Base-by-base conservation (phyloP, 2,113 vertebrate genomes). In the Pleuronectes platessa region DNA sequence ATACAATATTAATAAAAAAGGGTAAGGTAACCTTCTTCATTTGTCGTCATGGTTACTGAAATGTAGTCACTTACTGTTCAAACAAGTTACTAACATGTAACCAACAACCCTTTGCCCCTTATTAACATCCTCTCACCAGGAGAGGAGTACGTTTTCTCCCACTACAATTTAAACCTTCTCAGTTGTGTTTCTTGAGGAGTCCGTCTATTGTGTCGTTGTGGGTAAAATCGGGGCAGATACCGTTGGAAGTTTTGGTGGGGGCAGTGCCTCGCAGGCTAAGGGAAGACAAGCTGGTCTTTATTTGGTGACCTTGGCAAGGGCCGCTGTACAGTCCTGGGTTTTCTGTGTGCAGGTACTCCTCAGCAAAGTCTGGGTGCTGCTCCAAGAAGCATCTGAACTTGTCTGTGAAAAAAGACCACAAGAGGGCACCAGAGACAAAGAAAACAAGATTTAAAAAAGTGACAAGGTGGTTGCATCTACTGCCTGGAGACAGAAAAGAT, bases 141-240 rank as follows among this genome's bases (percentile, higher is more conserved):
- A 96, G 95, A 95, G 93, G 93, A 79, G 84, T 62, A 60, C 2
- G 1, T 61, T 80, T 74, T 35, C 73, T 51, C 42, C 62, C 55
- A 26, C 54, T 27, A 45, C 23, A 37, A 18, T 24, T 67, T 45
- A 0, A 47, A 68, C 56, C 68, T 5, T 42, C 49, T 93, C 91
- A 99, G 92, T 97, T 94, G 90, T 96, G 90, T 88, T 95, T 95
- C 92, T 98, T 98, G 90, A 94, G 88, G 68, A 84, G 87, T 40
- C 81, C 82, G 1, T 89, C 80, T 51, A 31, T 82, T 91, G 77
- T 86, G 83, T 68, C 93, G 11, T 94, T 95, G 8, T 96, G 97
- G 84, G 96, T 97, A 93, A 99, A 99, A 92, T 99, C 97, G 3
- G 96, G 94, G 89, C 97, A 98, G 94, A 99, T 96, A 70, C 98